Evolutionary conservation across 2,797 vertebrate genomes (phyloP), one percentile per base, ranked within the genome.

Genomic region (Pantherophis alleghaniensis): DNA sequence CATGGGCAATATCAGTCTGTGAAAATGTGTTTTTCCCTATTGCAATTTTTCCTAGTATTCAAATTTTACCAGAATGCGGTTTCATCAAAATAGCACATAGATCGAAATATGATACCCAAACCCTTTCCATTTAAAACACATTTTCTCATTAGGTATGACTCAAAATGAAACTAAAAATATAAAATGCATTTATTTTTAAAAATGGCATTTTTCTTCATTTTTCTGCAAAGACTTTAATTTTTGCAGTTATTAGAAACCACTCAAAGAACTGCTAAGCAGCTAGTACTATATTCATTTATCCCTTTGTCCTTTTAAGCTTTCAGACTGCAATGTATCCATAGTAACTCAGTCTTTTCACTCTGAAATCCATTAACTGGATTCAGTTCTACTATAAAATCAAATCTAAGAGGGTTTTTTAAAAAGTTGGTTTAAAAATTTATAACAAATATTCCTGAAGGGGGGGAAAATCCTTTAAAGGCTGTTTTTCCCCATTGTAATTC

Each of bases 241-340:
- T 94, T 94, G 56, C 94, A 93, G 94, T 96, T 96, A 95, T 95
- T 94, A 95, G 93, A 95, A 96, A 94, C 91, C 95, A 95, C 96
- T 96, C 95, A 91, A 91, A 94, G 95, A 96, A 95, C 86, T 93
- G 95, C 94, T 95, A 97, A 96, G 95, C 95, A 96, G 94, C 92
- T 93, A 93, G 92, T 93, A 95, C 93, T 0, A 0, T 93, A 93
- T 93, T 96, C 96, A 96, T 96, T 96, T 97, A 95, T 96, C 94
- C 95, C 97, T 94, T 97, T 97, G 96, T 97, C 96, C 97, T 97
- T 96, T 96, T 91, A 96, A 96, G 96, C 96, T 96, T 95, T 96
- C 96, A 96, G 94, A 91, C 94, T 95, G 95, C 96, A 95, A 96
- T 95, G 97, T 97, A 97, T 96, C 94, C 97, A 97, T 97, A 97